Conservation (phyloP, 2,113 vertebrate species). For the Jaculus jaculus region DNA sequence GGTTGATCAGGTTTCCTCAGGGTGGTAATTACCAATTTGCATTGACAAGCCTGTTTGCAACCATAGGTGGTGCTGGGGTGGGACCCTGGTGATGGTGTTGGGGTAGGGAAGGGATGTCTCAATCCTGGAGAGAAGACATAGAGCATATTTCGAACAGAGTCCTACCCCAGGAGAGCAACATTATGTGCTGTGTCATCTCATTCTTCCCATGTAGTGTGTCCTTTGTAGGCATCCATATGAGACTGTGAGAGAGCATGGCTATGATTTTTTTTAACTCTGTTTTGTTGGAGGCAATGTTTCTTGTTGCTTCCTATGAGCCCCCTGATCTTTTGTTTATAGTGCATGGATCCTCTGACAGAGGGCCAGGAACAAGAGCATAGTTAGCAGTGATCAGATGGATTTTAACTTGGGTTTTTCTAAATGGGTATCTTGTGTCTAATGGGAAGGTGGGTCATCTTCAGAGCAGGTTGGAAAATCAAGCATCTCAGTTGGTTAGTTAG, state of each 20-base stretch:
- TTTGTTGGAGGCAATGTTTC: background rate
- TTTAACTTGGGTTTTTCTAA: conserved; percentile 12
- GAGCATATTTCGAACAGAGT: background rate
- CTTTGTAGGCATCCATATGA: background rate
- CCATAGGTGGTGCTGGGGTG: background rate
- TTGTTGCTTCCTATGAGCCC: background rate
- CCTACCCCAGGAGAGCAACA: background rate
- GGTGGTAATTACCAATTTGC: conserved; percentile 48
- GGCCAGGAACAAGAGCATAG: conserved; percentile 20
- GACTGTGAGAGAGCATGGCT: background rate
- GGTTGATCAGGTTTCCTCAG: conserved; percentile 60
- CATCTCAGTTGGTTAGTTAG: background rate
- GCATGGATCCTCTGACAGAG: conserved; percentile 21
- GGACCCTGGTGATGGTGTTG: background rate
- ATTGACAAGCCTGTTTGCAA: conserved; percentile 17
- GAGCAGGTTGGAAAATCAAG: background rate
- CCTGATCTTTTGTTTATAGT: conserved; percentile 20
- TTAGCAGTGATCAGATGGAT: conserved; percentile 19
- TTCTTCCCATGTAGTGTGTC: background rate
- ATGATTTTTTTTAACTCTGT: background rate
- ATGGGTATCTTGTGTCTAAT: background rate
- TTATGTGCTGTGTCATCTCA: background rate
- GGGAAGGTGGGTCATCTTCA: conserved; percentile 3
- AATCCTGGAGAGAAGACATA: conserved; percentile 1
- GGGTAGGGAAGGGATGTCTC: background rate